phyloP scores from a whole-genome alignment of 2,113 vertebrate genomes.

The Miniopterus natalensis region DNA sequence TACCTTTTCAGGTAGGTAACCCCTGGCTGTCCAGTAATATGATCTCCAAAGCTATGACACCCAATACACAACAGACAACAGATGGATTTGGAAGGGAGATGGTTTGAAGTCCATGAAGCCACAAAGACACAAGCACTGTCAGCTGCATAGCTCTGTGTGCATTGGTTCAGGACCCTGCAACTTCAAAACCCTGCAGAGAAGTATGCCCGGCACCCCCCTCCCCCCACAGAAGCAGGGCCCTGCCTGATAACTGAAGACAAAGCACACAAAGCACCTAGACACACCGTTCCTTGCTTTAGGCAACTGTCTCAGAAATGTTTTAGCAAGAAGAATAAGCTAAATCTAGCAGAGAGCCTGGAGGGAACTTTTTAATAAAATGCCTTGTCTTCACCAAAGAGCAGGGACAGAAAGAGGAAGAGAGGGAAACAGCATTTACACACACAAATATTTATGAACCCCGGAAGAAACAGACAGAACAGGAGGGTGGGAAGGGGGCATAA shows the following conservation, averaged over 20 bases:
- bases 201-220: background rate
- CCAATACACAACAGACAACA: background rate
- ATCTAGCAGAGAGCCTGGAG: background rate
- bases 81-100: background rate
- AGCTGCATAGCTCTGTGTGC: background rate
- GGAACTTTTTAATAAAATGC: slow-evolving; percentile 36
- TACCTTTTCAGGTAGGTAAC: background rate
- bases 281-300: background rate
- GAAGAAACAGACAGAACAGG: background rate
- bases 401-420: background rate
- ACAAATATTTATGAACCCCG: slow-evolving; percentile 8
- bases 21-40: background rate
- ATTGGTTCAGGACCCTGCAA: background rate
- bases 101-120: background rate
- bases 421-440: background rate
- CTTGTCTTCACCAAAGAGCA: slow-evolving; percentile 10
- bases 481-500: background rate
- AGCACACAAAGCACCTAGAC: background rate
- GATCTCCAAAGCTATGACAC: background rate
- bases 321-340: slow-evolving; percentile 57
- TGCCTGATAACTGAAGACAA: background rate
- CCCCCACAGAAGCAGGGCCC: background rate
- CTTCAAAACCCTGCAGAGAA: background rate
- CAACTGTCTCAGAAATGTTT: slow-evolving; percentile 52
- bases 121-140: background rate